Base-by-base conservation (phyloP, 2,797 vertebrate species). In the Sylvia borin region DNA sequence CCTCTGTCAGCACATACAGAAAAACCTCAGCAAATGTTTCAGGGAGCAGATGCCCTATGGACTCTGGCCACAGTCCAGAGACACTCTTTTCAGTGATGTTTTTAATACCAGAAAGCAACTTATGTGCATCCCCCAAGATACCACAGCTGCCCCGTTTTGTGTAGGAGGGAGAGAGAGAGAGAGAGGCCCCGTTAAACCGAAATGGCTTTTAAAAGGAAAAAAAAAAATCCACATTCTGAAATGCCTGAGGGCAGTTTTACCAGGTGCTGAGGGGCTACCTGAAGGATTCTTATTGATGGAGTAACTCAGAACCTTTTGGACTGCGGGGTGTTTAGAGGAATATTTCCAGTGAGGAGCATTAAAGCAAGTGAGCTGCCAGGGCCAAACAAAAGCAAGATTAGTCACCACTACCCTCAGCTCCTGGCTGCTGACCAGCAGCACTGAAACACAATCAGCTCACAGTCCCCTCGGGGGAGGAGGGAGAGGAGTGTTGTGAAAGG, bases 361-460 rank as follows among this genome's bases (percentile, higher is more conserved):
- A 83, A 57, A 95, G 68, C n/a, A 34, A 88, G 82, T 5, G 48
- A 91, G 26, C 64, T 92, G 93, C 81, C 82, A 20, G 4, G 67
- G 38, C 64, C 80, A 70, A 61, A 82, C n/a, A 77, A 93, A 92
- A 87, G 68, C 90, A n/a, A 51, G 74, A 92, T 93, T 66, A 82
- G 72, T 79, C 72, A 91, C 51, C 38, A 4, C 16, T 36, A 2
- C 38, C n/a, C 15, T 70, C 19, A 47, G 55, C 74, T 74, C 14
- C 67, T 90, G 88, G 82, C 76, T 77, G 50, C 14, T 78, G 90
- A 85, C 77, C 84, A 83, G 89, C 29, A 68, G 90, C 65, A 42
- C 16, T 42, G 84, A 47, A 88, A 89, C 72, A 74, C 78, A 86
- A 50, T 93, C 82, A 87, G 90, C 92, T 89, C n/a, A 12, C 88